Evolutionary conservation across 2,888 invertebrate genomes (phyloP).

Genomic region (Parthenolecanium corni): DNA sequence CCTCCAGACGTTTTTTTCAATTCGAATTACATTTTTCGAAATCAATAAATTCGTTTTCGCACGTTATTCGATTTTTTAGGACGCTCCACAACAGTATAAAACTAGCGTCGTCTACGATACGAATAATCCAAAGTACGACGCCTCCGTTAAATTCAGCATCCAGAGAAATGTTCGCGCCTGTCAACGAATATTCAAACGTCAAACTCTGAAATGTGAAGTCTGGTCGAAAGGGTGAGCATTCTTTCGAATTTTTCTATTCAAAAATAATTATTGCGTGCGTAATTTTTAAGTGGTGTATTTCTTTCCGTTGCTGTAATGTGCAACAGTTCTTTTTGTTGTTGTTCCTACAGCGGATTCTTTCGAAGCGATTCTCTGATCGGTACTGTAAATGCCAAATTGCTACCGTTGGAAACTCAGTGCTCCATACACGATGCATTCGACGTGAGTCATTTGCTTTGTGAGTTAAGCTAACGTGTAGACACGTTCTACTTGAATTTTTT

Average conservation of each 20-base stretch:
- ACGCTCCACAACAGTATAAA: constrained; percentile 59
- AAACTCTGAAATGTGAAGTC: constrained; percentile 79
- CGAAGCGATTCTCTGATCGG: constrained; percentile 78
- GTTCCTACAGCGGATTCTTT: constrained; percentile 59
- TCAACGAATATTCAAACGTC: constrained; percentile 75
- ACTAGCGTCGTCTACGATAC: constrained; percentile 70
- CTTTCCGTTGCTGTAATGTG: constrained; percentile 20
- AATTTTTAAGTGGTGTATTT: no score
- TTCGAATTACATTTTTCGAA: no score
- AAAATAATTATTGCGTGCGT: background rate
- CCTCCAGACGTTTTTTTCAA: no score
- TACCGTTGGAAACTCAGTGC: constrained; percentile 76
- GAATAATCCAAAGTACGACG: constrained; percentile 79
- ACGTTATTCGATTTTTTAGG: constrained; percentile 41
- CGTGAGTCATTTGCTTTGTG: constrained; percentile 49
- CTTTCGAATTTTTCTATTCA: background rate
- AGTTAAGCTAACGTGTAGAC: no score
- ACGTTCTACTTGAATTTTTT: background rate
- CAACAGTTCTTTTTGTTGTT: constrained; percentile 21
- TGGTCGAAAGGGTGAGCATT: constrained; percentile 76
- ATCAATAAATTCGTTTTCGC: background rate
- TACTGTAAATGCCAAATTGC: constrained; percentile 67
- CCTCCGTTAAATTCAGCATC: constrained; percentile 65
- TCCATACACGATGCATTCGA: constrained; percentile 85
- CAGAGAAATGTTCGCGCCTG: constrained; percentile 68